These are phyloP conservation scores for Ectemnius lituratus DNA, from an alignment of 2,888 invertebrate genomes.

Conservation along the genomic window DNA sequence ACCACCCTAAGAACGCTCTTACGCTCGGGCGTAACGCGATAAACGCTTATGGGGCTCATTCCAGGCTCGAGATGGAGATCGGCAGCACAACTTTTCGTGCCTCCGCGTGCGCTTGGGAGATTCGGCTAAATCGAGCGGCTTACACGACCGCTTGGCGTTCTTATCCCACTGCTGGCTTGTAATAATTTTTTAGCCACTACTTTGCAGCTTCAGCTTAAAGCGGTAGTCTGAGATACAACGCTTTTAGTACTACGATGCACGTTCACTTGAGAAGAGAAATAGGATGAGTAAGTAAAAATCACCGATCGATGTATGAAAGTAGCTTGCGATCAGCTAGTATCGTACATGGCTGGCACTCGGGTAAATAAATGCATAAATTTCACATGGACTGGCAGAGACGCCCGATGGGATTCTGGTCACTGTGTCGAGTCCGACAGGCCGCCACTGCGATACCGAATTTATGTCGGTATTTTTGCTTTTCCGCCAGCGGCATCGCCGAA, in stretches of 20 bases:
- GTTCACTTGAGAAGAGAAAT: too few species aligned
- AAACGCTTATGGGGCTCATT: constrained; percentile 16
- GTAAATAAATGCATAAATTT: constrained; percentile 44
- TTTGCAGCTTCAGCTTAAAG: too few species aligned
- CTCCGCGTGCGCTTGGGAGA: neutral
- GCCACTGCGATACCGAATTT: constrained; percentile 21
- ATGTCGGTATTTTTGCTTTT: constrained; percentile 39
- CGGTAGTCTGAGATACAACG: too few species aligned
- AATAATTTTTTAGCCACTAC: too few species aligned
- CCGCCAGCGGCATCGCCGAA: neutral
- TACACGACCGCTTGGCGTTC: too few species aligned
- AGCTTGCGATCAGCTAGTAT: neutral
- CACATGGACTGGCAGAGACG: neutral
- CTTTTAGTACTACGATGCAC: too few species aligned
- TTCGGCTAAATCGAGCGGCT: neutral
- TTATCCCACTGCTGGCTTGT: too few species aligned
- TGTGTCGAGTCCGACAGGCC: constrained; percentile 18
- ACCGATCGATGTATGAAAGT: constrained; percentile 26
- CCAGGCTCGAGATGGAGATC: neutral
- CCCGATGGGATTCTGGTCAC: constrained; percentile 35
- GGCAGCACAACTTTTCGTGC: neutral
- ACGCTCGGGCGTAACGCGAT: constrained; percentile 23
- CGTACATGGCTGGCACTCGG: neutral
- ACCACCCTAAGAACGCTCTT: constrained; percentile 9
- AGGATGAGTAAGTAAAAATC: too few species aligned